Evolutionary conservation across 2,888 invertebrate genomes (phyloP).

Genomic region (Acheta domesticus): DNA sequence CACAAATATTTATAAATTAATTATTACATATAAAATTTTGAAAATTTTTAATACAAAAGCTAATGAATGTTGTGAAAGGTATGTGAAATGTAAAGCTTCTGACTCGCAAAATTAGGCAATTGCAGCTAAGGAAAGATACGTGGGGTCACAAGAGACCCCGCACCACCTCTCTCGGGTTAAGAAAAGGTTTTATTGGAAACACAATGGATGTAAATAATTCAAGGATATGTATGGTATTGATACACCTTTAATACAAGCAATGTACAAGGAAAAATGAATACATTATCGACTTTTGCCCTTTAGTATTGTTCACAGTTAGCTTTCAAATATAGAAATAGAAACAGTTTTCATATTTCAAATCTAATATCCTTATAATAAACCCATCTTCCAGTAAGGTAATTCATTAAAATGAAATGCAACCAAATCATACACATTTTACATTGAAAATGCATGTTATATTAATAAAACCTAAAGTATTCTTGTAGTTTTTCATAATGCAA

Average conservation of each 20-base stretch:
- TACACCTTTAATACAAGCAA: conserved; percentile 18
- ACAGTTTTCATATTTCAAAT: conserved; percentile 18
- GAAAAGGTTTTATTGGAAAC: too few species aligned
- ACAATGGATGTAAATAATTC: background rate
- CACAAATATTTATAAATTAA: too few species aligned
- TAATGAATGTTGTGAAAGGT: too few species aligned
- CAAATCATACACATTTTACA: background rate
- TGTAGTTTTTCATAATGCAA: too few species aligned
- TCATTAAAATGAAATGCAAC: background rate
- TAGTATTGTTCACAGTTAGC: background rate
- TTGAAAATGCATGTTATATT: background rate
- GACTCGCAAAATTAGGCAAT: too few species aligned
- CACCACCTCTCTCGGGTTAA: too few species aligned
- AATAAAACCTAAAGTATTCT: background rate
- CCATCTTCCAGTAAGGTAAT: conserved; percentile 1
- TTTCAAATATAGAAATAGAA: background rate
- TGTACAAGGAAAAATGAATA: conserved; percentile 2
- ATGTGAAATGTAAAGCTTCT: too few species aligned
- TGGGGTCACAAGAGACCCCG: too few species aligned
- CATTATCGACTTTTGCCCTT: background rate
- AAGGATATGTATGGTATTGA: background rate
- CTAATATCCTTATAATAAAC: conserved; percentile 3
- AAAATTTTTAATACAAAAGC: too few species aligned
- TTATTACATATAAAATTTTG: too few species aligned
- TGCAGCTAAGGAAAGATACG: too few species aligned